Conservation (phyloP, 2,888 invertebrate genomes). For the Cheilosia impressa region DNA sequence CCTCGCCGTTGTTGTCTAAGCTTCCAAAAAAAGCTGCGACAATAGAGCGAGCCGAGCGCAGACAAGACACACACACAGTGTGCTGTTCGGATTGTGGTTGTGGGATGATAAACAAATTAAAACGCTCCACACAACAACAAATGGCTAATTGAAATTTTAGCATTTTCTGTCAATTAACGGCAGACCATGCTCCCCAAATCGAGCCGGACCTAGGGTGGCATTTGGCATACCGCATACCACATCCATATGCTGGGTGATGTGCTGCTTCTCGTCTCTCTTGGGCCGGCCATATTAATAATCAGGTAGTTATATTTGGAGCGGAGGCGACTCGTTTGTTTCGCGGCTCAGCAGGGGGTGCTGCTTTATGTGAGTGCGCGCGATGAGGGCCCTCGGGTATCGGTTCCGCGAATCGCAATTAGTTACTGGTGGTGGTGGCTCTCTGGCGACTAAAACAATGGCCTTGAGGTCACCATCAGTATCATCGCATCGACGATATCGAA, state of each 20-base stretch:
- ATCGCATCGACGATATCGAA: constrained; percentile 60
- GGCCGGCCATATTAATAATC: constrained; percentile 70
- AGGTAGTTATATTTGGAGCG: constrained; percentile 75
- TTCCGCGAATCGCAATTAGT: constrained; percentile 74
- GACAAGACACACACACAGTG: background rate
- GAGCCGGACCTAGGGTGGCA: constrained; percentile 56
- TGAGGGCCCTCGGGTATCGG: constrained; percentile 61
- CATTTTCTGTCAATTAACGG: constrained; percentile 72
- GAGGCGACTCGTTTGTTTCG: constrained; percentile 73
- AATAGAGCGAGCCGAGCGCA: constrained; percentile 25
- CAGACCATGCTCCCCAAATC: constrained; percentile 19
- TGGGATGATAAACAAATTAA: constrained; percentile 72
- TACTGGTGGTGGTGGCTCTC: constrained; percentile 25
- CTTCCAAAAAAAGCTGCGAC: constrained; percentile 38
- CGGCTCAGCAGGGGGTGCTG: constrained; percentile 73
- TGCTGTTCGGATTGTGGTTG: constrained; percentile 1
- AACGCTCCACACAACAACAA: constrained; percentile 36
- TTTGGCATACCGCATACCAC: constrained; percentile 1
- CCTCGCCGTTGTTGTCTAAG: constrained; percentile 27
- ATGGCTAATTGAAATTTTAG: constrained; percentile 72
- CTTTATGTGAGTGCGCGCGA: constrained; percentile 56
- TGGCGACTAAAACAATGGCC: constrained; percentile 70
- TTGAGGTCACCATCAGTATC: constrained; percentile 60
- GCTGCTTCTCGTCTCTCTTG: constrained; percentile 35
- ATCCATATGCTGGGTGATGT: background rate